Conservation (phyloP, 2,888 invertebrate species). For the Pimpla rufipes region DNA sequence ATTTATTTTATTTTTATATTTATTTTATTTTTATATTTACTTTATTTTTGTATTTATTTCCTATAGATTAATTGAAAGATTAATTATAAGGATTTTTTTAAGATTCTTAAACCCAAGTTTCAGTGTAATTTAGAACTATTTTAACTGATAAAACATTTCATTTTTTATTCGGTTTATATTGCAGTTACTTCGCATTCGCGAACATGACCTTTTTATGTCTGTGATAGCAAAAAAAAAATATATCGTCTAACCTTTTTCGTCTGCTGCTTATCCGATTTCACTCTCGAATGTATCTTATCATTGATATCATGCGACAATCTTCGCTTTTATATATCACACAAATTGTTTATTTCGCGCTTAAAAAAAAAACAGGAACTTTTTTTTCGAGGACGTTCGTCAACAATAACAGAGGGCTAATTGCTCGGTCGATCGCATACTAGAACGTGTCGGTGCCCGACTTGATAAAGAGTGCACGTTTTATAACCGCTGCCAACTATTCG, state of each 20-base stretch:
- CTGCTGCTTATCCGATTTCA: neutral
- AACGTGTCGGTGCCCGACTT: conserved; percentile 28
- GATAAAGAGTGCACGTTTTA: conserved; percentile 29
- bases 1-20: too few species aligned
- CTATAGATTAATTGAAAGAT: too few species aligned
- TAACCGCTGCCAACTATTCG: conserved; percentile 61
- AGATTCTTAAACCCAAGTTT: too few species aligned
- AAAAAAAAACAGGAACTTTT: neutral
- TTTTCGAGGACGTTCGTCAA: neutral
- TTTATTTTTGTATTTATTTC: too few species aligned
- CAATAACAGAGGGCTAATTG: conserved; percentile 4
- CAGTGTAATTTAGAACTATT: too few species aligned
- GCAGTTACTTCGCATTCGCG: too few species aligned
- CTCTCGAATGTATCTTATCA: neutral
- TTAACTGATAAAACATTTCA: too few species aligned
- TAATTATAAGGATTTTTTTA: too few species aligned
- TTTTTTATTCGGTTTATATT: too few species aligned
- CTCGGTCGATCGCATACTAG: conserved; percentile 11
- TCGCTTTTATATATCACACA: neutral
- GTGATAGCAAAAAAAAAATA: neutral
- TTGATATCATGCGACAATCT: neutral
- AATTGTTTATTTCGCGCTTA: neutral
- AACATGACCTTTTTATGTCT: neutral
- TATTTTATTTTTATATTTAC: too few species aligned
- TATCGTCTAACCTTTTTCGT: neutral